Conservation (phyloP, 2,797 vertebrate genomes). For the Peromyscus nudipes region DNA sequence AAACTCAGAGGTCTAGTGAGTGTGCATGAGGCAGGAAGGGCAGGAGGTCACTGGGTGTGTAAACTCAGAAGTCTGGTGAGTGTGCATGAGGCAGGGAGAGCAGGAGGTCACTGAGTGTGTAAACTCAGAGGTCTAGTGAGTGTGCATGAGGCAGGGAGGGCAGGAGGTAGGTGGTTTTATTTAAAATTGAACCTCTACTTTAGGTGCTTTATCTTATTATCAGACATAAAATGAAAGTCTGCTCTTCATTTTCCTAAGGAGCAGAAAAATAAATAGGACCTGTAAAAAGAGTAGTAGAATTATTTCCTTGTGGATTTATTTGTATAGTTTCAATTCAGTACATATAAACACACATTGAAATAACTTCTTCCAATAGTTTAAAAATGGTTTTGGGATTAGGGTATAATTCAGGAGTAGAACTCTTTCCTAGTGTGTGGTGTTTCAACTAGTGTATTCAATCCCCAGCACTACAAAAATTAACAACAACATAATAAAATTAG, state of each 20-base stretch:
- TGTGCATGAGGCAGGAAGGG: background rate
- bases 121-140: constrained; percentile 20
- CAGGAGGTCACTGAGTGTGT: background rate
- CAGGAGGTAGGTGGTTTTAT: background rate
- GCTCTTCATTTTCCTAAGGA: constrained; percentile 50
- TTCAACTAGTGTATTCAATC: background rate
- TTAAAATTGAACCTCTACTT: constrained; percentile 23
- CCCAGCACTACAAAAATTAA: background rate
- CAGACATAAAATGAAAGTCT: constrained; percentile 54
- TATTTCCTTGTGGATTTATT: constrained; percentile 54
- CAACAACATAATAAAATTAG: background rate
- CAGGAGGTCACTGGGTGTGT: background rate
- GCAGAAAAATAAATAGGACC: constrained; percentile 18
- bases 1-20: constrained; percentile 18
- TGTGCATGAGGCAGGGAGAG: background rate
- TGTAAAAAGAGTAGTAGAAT: constrained; percentile 17
- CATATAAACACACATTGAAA: constrained; percentile 23
- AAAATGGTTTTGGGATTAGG: background rate
- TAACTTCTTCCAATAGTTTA: background rate
- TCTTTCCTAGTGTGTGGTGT: background rate
- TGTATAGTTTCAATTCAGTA: constrained; percentile 55
- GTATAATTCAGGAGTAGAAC: background rate
- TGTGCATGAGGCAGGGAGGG: background rate
- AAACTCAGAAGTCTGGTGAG: constrained; percentile 14
- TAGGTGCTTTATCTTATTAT: constrained; percentile 55